phyloP scores from a whole-genome alignment of 92 coral and sea anemone genomes.

The Porites divaricata region DNA sequence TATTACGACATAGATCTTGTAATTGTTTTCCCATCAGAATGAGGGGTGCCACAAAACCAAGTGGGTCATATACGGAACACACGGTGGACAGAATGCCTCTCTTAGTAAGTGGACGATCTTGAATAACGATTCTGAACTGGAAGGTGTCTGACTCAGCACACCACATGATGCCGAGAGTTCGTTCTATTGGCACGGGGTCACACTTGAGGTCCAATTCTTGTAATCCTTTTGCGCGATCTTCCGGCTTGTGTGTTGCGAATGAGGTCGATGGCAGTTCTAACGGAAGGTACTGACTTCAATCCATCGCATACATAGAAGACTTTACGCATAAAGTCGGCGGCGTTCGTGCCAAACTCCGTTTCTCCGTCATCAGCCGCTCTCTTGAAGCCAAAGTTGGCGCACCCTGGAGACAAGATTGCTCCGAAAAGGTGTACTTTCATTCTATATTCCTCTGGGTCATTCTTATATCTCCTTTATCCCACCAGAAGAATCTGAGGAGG shows the following conservation, averaged over 20 bases:
- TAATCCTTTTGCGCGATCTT: slow-evolving; percentile 59
- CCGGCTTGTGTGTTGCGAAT: slow-evolving; percentile 47
- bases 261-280: slow-evolving; percentile 40
- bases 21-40: slow-evolving; percentile 32
- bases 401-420: slow-evolving; percentile 70
- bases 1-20: too few species aligned
- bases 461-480: slow-evolving; percentile 48
- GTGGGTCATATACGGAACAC: slow-evolving; percentile 56
- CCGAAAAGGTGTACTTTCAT: slow-evolving; percentile 80
- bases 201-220: slow-evolving; percentile 45
- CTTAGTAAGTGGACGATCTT: slow-evolving; percentile 60
- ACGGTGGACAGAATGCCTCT: slow-evolving; percentile 64
- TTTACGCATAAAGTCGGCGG: slow-evolving; percentile 37
- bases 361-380: slow-evolving; percentile 62
- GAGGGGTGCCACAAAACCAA: slow-evolving; percentile 58
- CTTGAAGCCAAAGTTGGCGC: slow-evolving; percentile 70
- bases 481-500: slow-evolving; percentile 65
- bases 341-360: slow-evolving; percentile 46
- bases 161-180: slow-evolving; percentile 62
- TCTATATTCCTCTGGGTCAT: slow-evolving; percentile 54
- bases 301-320: slow-evolving; percentile 69
- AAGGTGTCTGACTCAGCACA: slow-evolving; percentile 53
- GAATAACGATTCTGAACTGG: slow-evolving; percentile 57
- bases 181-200: slow-evolving; percentile 53
- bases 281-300: slow-evolving; percentile 43